These are phyloP conservation scores for Aplochiton taeniatus DNA, from an alignment of 2,797 vertebrate genomes.

Conservation along the genomic window DNA sequence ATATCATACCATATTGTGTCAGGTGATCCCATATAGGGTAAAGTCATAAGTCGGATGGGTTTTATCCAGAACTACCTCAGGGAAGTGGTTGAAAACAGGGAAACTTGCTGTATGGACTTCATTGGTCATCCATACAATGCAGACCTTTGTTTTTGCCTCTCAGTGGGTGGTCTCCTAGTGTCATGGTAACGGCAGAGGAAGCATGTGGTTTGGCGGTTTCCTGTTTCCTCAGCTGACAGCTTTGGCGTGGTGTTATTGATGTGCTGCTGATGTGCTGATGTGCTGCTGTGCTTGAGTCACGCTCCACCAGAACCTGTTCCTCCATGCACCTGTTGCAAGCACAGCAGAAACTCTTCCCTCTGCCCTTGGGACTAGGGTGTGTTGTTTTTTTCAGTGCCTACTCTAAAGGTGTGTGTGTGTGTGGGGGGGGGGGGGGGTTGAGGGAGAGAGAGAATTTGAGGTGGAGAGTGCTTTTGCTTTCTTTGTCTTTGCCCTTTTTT, in stretches of 20 bases:
- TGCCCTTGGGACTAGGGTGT: background rate
- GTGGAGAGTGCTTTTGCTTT: background rate
- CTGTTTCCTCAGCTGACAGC: constrained; percentile 36
- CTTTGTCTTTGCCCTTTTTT: constrained; percentile 1
- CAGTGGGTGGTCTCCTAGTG: constrained; percentile 59
- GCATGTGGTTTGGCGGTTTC: constrained; percentile 53
- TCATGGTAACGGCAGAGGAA: constrained; percentile 49
- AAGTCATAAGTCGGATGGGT: too few relatives aligned
- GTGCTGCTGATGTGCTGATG: constrained; percentile 58
- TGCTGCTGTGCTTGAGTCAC: constrained; percentile 37
- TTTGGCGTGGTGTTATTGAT: constrained; percentile 36
- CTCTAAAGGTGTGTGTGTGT: background rate
- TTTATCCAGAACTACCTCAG: too few relatives aligned
- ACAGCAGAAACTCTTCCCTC: constrained; percentile 22
- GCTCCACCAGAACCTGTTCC: constrained; percentile 35
- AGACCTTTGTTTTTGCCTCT: constrained; percentile 40
- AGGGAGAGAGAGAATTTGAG: too few relatives aligned
- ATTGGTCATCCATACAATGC: constrained; percentile 15
- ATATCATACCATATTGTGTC: too few relatives aligned
- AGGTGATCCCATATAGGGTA: too few relatives aligned
- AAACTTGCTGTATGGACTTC: constrained; percentile 16
- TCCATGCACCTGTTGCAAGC: constrained; percentile 61
- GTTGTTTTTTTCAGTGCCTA: too few relatives aligned
- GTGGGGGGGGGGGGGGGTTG: too few relatives aligned
- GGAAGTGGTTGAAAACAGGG: too few relatives aligned